Base-by-base conservation (phyloP, 1,140 invertebrate genomes). In the Ooceraea biroi region DNA sequence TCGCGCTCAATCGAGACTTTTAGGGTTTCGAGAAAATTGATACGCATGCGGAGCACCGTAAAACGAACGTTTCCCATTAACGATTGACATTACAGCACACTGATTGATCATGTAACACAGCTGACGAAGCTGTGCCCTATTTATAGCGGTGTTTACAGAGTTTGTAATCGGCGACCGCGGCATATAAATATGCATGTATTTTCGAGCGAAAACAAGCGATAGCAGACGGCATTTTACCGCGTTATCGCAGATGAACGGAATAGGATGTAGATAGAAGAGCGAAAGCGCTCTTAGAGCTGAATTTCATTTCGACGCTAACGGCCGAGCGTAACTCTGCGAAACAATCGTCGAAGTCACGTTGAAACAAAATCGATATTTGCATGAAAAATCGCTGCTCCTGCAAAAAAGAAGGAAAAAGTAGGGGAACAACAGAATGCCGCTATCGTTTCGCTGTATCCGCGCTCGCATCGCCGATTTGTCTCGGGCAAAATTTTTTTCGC, bases 401-500 rank as follows among this genome's bases (percentile, higher is more conserved):
- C 41, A 27, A 74, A 61, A 61, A 17, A 7, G 61, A 27, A 27
- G 11, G 10, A 27, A 27, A 74, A 22, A 61, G 36, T 36, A 7
- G 36, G 36, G 36, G 36, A 7, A 36, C 36, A 36, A 11, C n/a
- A 19, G 60, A 73, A 7, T 41, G 36, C 19, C 30, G 27, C 41
- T 48, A 27, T 48, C 36, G 12, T 4, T 57, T 73, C 11, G 60
- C 41, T 73, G 60, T 27, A 44, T 76, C 11, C 52, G 17, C 10
- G 44, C 44, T 19, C 12, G 27, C 17, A 22, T 36, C 41, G 25
- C 58, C 8, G 27, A 17, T 61, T 60, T 44, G 27, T 61, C 44
- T 61, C 46, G 41, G 22, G 22, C 0, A 30, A 19, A 52, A 25
- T 66, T 66, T 65, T 27, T 50, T 77, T 55, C 74, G 27, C 19